Base-by-base conservation (phyloP, 2,888 invertebrate species). In the Hydriomena furcata region DNA sequence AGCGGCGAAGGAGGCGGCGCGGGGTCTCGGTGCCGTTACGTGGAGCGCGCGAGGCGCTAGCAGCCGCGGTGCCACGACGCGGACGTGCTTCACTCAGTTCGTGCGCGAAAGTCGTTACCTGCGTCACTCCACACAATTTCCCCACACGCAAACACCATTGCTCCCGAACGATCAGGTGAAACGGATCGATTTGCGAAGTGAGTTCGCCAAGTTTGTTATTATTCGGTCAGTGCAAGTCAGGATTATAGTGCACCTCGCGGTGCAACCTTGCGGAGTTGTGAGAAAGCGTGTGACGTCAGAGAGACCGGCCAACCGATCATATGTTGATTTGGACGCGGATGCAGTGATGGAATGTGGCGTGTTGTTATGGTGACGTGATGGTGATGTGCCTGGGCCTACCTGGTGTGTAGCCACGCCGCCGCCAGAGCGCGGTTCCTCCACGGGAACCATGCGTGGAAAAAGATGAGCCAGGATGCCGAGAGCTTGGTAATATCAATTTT, bases 401-500 rank as follows among this genome's bases (percentile, higher is more conserved):
- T 84, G 76, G 69, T 66, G 70, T 72, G 60, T 73, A 76, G 72
- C 73, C 53, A 71, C 68, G 71, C 76, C 75, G 74, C 81, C 81
- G 76, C 72, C 78, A 63, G 68, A 79, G 83, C 82, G 86, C 84
- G 79, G 81, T 72, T 81, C 74, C 71, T 76, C 71, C 61, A 70
- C 79, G 79, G 71, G 82, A 87, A 92, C 90, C 92, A 93, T 93
- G 93, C 87, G 92, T 88, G 92, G 91, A 90, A 93, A 93, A 93
- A 92, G 92, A 93, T 93, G 93, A 93, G 91, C 91, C 87, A 91
- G 82, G 93, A 93, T 93, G 93, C 92, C 74, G 93, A 93, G 91
- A 93, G 93, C 92, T 93, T 93, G 93, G 93, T 93, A 91, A 89
- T 90, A 87, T 89, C 80, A 87, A 66, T 86, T 82, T 75, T 67